Percentiles rank a stretch among this genome's conserved stretches.
These are phyloP conservation scores for Eriosoma lanigerum DNA, from an alignment of 1,140 invertebrate genomes.

Conservation along the genomic window DNA sequence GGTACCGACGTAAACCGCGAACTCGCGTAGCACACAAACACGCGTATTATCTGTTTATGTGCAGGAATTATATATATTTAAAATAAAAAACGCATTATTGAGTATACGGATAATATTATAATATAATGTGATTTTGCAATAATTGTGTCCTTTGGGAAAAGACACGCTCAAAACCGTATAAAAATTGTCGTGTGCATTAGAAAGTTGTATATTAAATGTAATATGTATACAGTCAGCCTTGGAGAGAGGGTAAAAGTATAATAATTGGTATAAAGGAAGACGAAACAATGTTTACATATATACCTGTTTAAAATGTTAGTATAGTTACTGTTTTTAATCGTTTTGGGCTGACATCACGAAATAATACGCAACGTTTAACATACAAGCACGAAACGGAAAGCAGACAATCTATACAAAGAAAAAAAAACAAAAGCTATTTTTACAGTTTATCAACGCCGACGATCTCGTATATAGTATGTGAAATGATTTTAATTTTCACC, in stretches of 20 bases:
- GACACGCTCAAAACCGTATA: neutral
- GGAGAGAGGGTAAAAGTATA: too few species aligned
- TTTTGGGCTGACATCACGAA: slow-evolving; percentile 20
- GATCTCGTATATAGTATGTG: neutral
- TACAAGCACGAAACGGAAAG: neutral
- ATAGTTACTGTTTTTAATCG: neutral
- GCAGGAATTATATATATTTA: neutral
- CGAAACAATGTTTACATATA: neutral
- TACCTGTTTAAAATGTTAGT: too few species aligned
- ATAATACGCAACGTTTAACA: neutral
- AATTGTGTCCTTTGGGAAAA: slow-evolving; percentile 23
- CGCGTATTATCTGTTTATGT: neutral
- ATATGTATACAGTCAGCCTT: too few species aligned
- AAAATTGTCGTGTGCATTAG: neutral
- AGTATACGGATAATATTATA: too few species aligned
- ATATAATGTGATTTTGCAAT: slow-evolving; percentile 18
- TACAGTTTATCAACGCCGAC: neutral
- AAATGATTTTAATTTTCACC: too few species aligned
- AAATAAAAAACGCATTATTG: too few species aligned
- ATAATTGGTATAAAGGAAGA: neutral
- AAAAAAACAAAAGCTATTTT: neutral
- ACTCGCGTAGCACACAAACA: neutral
- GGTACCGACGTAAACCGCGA: slow-evolving; percentile 27
- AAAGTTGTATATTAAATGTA: neutral
- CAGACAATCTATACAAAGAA: neutral